A percentile compares a stretch with the other conserved stretches of the same genome.
These are phyloP conservation scores for Nowickia ferox DNA, from an alignment of 2,888 invertebrate genomes.

Conservation along the genomic window DNA sequence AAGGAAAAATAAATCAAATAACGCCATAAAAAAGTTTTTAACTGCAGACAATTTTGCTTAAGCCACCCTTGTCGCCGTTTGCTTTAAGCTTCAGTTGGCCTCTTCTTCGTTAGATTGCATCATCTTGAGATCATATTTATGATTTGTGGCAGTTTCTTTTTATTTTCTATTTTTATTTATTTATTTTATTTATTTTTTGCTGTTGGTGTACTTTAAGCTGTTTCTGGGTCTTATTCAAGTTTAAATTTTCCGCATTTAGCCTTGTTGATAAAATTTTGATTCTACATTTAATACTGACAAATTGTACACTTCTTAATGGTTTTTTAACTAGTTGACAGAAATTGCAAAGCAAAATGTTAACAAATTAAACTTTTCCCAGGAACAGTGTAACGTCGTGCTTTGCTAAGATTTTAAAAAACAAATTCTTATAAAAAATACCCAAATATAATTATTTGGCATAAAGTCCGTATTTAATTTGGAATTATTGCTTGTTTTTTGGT, in stretches of 20 bases:
- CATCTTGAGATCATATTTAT: conserved; percentile 44
- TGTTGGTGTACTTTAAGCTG: background rate
- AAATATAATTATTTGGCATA: no score
- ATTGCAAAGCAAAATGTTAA: background rate
- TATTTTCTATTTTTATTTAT: background rate
- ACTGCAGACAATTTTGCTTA: background rate
- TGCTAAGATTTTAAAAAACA: no score
- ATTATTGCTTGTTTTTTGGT: no score
- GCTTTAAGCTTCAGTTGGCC: background rate
- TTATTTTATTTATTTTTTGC: no score
- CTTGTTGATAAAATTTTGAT: conserved; percentile 13
- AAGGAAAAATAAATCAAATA: background rate
- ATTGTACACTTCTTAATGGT: conserved; percentile 57
- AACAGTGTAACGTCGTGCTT: background rate
- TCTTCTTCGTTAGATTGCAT: conserved; percentile 17
- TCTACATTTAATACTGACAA: conserved; percentile 50
- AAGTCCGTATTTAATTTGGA: no score
- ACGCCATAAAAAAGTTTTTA: background rate
- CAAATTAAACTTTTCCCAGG: background rate
- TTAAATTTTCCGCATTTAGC: conserved; percentile 44
- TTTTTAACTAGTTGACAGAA: conserved; percentile 47
- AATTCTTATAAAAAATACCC: no score
- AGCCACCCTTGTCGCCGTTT: background rate
- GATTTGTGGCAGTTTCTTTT: background rate
- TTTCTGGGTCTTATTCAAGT: background rate